A percentile compares a stretch with the other conserved stretches of the same genome.
Conservation (phyloP, 2,888 invertebrate genomes). For the Thyatira batis region DNA sequence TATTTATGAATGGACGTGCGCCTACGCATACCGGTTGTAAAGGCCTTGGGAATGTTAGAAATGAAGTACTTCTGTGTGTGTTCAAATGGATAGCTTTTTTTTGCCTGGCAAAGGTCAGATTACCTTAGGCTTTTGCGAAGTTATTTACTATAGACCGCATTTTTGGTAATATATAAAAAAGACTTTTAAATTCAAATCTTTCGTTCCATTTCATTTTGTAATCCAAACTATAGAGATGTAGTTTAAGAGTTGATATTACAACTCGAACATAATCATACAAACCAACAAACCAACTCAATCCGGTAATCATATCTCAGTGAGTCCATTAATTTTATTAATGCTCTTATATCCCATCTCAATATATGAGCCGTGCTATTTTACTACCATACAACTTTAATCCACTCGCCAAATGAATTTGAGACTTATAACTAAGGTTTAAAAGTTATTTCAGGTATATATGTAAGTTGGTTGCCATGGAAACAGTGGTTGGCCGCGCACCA, state of each 20-base stretch:
- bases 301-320: constrained; percentile 2
- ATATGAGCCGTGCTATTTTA: constrained; percentile 11
- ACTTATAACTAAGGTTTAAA: not conserved
- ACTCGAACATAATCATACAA: constrained; percentile 7
- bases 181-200: too few species aligned
- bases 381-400: not conserved
- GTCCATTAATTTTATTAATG: constrained; percentile 27
- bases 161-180: too few species aligned
- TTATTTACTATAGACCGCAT: too few species aligned
- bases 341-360: constrained; percentile 7
- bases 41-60: constrained; percentile 39
- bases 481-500: constrained; percentile 29
- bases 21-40: constrained; percentile 39
- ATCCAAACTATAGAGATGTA: too few species aligned
- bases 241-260: too few species aligned
- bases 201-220: too few species aligned
- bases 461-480: constrained; percentile 10
- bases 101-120: too few species aligned
- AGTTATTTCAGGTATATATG: not conserved
- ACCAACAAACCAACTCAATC: not conserved
- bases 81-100: too few species aligned
- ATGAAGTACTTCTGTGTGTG: not conserved
- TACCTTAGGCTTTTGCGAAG: too few species aligned
- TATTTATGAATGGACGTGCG: constrained; percentile 49
- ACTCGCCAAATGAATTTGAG: not conserved